phyloP scores from a whole-genome alignment of 2,888 invertebrate species.

The Thera obeliscata region DNA sequence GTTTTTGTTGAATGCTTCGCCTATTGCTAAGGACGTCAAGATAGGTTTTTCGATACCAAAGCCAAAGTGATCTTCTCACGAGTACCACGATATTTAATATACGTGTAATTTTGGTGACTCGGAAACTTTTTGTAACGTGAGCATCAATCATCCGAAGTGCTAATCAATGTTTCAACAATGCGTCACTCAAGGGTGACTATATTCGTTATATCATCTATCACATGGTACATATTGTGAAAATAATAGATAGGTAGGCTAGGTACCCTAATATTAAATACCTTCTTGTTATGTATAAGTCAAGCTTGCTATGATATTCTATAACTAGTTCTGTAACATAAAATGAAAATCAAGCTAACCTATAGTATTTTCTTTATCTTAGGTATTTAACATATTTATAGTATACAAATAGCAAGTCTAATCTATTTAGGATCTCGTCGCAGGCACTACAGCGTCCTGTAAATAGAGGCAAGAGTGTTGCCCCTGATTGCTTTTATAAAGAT shows the following conservation, averaged over 20 bases:
- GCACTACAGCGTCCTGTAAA: no score
- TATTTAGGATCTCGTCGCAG: no score
- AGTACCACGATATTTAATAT: neutral
- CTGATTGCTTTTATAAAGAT: no score
- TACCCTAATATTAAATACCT: no score
- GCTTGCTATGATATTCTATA: neutral
- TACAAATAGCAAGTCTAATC: no score
- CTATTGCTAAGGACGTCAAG: no score
- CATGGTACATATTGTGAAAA: neutral
- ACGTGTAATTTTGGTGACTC: neutral
- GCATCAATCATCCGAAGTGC: slow-evolving; percentile 17
- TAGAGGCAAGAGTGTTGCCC: no score
- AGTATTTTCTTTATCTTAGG: no score
- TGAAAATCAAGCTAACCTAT: no score
- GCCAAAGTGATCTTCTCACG: neutral
- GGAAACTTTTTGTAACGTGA: slow-evolving; percentile 1
- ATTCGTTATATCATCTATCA: neutral
- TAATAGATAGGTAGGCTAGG: neutral
- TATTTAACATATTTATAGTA: no score
- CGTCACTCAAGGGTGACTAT: slow-evolving; percentile 9
- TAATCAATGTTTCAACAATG: slow-evolving; percentile 20
- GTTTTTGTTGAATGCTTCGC: no score
- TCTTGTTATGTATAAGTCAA: neutral
- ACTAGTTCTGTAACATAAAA: no score
- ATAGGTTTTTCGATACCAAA: neutral